Percentiles rank a stretch among this genome's conserved stretches.
Conservation (phyloP, 64 coral and sea anemone genomes). For the Pocillopora damicornis region DNA sequence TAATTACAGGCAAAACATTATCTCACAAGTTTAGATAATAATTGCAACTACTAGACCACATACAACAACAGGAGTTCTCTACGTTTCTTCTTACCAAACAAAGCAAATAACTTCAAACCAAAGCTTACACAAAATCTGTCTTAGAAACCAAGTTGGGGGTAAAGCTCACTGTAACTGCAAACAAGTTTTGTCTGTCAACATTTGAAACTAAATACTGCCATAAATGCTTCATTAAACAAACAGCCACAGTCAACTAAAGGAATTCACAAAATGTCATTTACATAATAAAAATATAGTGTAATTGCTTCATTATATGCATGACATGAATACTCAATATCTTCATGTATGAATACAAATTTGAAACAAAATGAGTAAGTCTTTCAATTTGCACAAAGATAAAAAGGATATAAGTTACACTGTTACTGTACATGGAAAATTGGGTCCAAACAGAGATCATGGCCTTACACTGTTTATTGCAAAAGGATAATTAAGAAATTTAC, state of each 20-base stretch:
- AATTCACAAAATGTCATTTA: constrained; percentile 15
- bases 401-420: background rate
- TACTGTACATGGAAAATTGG: background rate
- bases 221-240: constrained; percentile 2
- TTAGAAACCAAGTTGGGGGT: no score
- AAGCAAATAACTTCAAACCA: constrained; percentile 8
- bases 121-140: background rate
- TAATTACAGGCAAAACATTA: background rate
- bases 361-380: background rate
- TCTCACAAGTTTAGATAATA: background rate
- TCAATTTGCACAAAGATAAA: background rate
- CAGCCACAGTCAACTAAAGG: background rate
- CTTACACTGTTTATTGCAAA: background rate
- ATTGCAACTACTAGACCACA: background rate
- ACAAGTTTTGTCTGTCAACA: background rate
- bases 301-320: background rate
- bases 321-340: background rate
- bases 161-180: background rate
- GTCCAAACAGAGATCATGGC: background rate
- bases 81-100: constrained; percentile 7
- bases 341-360: background rate
- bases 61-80: background rate
- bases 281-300: background rate
- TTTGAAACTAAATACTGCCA: constrained; percentile 5
- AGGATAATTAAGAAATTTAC: background rate